These are phyloP conservation scores for Siniperca scherzeri DNA, from an alignment of 2,797 vertebrate species.

Conservation along the genomic window DNA sequence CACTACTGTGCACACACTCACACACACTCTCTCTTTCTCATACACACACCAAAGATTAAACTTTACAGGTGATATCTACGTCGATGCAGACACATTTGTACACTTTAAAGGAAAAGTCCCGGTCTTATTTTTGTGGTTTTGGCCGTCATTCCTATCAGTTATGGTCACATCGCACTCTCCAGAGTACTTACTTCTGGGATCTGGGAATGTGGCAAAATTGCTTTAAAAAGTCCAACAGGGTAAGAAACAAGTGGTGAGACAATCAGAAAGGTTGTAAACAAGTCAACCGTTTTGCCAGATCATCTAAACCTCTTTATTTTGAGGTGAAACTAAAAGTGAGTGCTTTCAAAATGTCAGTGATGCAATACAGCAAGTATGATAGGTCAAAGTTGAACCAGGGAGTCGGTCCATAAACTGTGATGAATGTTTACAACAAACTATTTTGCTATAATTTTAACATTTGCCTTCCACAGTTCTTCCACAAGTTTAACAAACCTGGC, in stretches of 20 bases:
- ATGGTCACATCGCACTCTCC: not conserved
- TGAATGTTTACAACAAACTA: not conserved
- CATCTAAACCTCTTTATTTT: not conserved
- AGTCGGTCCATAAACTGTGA: not conserved
- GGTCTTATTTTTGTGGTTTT: not conserved
- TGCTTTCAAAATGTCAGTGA: not conserved
- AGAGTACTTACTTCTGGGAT: not conserved
- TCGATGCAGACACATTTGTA: not conserved
- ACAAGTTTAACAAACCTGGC: not conserved
- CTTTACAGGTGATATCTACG: slow-evolving; percentile 22
- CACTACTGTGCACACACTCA: slow-evolving; percentile 62
- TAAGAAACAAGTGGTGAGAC: not conserved
- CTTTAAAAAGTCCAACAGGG: not conserved
- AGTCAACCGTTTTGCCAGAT: not conserved
- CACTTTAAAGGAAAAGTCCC: not conserved
- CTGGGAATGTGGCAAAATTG: not conserved
- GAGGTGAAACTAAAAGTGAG: not conserved
- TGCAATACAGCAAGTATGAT: not conserved
- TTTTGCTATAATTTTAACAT: not conserved
- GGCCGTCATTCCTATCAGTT: too few relatives aligned
- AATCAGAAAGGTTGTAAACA: not conserved
- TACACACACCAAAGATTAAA: slow-evolving; percentile 31
- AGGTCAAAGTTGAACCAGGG: not conserved
- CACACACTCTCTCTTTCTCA: not conserved
- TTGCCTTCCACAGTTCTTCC: not conserved